Conservation (phyloP, 1,140 invertebrate species). For the Meloidogyne floridensis region DNA sequence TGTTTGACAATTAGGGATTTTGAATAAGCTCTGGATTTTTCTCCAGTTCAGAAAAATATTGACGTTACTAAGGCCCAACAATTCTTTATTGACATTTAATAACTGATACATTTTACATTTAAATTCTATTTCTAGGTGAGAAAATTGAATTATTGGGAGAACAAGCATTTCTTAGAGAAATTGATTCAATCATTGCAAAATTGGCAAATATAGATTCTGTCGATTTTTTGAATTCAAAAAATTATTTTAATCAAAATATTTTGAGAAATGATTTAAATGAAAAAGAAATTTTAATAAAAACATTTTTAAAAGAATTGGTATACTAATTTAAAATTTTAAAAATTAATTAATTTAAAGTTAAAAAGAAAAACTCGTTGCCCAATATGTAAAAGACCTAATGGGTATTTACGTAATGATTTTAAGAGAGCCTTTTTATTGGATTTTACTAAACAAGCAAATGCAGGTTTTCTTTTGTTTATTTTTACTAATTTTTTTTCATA, state of each 20-base stretch:
- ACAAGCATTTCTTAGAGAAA: conserved; percentile 26
- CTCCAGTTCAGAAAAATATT: too few species aligned
- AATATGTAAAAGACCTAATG: conserved; percentile 58
- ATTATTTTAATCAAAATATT: background rate
- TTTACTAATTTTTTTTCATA: background rate
- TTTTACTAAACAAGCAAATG: conserved; percentile 40
- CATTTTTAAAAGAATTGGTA: conserved; percentile 41
- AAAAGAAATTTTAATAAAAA: conserved; percentile 31
- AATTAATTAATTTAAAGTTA: conserved; percentile 42
- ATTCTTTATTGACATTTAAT: too few species aligned
- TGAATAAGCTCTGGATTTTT: too few species aligned
- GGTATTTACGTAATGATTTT: conserved; percentile 55
- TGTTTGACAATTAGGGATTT: too few species aligned
- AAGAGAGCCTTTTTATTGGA: conserved; percentile 55
- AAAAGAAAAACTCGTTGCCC: conserved; percentile 56
- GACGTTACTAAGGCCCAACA: too few species aligned
- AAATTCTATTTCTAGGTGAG: conserved; percentile 13
- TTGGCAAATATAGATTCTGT: background rate
- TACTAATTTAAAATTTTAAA: background rate
- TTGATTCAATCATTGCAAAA: conserved; percentile 26
- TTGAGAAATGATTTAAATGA: conserved; percentile 32
- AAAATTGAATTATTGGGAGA: conserved; percentile 37
- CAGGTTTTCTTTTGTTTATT: background rate
- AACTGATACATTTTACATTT: too few species aligned
- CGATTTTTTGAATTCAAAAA: background rate